Base-by-base conservation (phyloP, 2,888 invertebrate species). In the Aphodius granarius region DNA sequence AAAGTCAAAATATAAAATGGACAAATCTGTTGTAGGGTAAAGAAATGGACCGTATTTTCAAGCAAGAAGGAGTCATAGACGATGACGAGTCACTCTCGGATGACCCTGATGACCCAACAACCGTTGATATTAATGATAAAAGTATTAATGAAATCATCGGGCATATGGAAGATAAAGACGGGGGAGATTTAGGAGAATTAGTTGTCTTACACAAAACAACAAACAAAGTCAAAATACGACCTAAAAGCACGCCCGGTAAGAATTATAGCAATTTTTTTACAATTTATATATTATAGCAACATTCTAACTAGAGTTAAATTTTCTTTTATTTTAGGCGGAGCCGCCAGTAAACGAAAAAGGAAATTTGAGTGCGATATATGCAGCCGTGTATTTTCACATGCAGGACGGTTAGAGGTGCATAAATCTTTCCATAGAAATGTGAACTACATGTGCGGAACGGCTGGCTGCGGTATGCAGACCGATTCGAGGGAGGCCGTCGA, bases 31-130 rank as follows among this genome's bases (percentile, higher is more conserved):
- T 82, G 66, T 77, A 93, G 90, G 94, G 94, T 3, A 92, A 93
- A 85, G 94, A 94, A 85, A 86, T 94, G 72, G 94, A 94, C 81
- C 89, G 92, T 79, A 92, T 94, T 79, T 92, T 94, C 80, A 90
- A 90, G 81, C 92, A 93, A 82, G 92, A 93, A 85, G 94, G 93
- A 0, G 90, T 94, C 13, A 91, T 91, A 21, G 43, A 43, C 6
- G 93, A 93, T 75, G 91, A 89, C 43, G 89, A 89, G 65, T 91
- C 91, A 21, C 83, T 85, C 15, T 88, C 87, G 68, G 89, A 89
- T 9, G 83, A 83, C 1, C 89, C 89, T 1, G 83, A 83, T 2
- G 89, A 89, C 0, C 73, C 0, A 79, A 79, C 84, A 81, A 82
- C 80, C 78, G 88, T 80, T 80, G 80, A 21, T 81, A 23, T 19